Evolutionary conservation across 1,140 invertebrate genomes (phyloP).

Genomic region (Nomia melanderi): DNA sequence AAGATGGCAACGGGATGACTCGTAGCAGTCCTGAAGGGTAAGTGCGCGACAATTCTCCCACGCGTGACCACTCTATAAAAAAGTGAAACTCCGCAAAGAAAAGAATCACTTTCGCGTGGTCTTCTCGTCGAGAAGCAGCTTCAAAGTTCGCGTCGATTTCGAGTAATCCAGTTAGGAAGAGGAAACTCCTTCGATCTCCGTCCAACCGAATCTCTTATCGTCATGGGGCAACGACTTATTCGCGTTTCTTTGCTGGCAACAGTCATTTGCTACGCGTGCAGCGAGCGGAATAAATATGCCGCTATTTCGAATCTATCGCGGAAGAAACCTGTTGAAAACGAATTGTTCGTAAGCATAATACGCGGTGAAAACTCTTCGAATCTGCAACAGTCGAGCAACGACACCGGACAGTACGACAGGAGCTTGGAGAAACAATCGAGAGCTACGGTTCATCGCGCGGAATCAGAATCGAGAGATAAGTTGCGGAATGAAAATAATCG

Average conservation of each 20-base stretch:
- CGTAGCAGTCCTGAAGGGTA: conserved; percentile 61
- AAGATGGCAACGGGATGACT: not conserved
- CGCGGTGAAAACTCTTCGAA: conserved; percentile 40
- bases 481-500: not conserved
- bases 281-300: conserved; percentile 34
- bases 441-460: conserved; percentile 29
- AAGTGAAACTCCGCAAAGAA: conserved; percentile 72
- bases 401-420: conserved; percentile 1
- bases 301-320: conserved; percentile 12
- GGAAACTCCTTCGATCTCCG: not conserved
- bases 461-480: conserved; percentile 64
- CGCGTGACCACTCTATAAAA: conserved; percentile 76
- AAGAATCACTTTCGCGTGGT: conserved; percentile 70
- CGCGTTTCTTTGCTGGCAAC: conserved; percentile 7
- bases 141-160: not conserved
- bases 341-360: conserved; percentile 5
- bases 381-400: not conserved
- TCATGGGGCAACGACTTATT: conserved; percentile 38
- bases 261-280: conserved; percentile 8
- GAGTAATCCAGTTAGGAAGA: not conserved
- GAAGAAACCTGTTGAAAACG: conserved; percentile 17
- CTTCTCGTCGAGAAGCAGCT: conserved; percentile 12
- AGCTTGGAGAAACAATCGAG: conserved; percentile 58
- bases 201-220: not conserved
- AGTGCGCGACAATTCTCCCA: conserved; percentile 62